phyloP scores from a whole-genome alignment of 37 sponge, comb jelly and placozoan genomes.

The Spongia lamella region DNA sequence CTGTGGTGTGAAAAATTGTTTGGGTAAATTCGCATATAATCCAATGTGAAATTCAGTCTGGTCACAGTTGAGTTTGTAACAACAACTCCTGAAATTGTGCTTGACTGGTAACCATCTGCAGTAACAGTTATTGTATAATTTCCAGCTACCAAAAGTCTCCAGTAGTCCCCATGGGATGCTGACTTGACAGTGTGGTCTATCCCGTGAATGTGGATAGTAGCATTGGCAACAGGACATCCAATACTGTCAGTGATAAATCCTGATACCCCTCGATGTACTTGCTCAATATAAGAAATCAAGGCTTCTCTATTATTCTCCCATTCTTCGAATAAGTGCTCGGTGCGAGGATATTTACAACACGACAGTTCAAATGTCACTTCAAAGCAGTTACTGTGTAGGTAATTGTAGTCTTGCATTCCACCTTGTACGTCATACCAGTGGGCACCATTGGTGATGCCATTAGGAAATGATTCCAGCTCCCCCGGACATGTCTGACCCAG shows the following conservation, averaged over 20 bases:
- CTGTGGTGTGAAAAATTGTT: conserved; percentile 64
- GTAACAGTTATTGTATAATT: conserved; percentile 50
- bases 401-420: conserved; percentile 98
- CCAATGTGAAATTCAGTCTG: conserved; percentile 48
- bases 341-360: conserved; percentile 83
- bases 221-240: conserved; percentile 44
- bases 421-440: conserved; percentile 93
- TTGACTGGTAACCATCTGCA: conserved; percentile 33
- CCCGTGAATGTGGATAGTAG: conserved; percentile 59
- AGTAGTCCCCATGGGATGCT: conserved; percentile 85
- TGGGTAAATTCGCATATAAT: too few relatives aligned
- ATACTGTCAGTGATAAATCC: conserved; percentile 66
- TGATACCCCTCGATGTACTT: conserved; percentile 78
- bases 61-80: neutral
- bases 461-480: conserved; percentile 54
- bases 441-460: conserved; percentile 97
- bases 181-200: conserved; percentile 55
- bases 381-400: conserved; percentile 84
- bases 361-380: conserved; percentile 93
- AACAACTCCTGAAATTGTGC: conserved; percentile 20
- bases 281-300: conserved; percentile 65
- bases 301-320: conserved; percentile 82
- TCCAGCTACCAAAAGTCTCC: conserved; percentile 83
- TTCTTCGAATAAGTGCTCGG: conserved; percentile 43
- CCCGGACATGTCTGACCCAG: conserved; percentile 62